Base-by-base conservation (phyloP, 2,888 invertebrate species). In the Drosophila glabriapex region DNA sequence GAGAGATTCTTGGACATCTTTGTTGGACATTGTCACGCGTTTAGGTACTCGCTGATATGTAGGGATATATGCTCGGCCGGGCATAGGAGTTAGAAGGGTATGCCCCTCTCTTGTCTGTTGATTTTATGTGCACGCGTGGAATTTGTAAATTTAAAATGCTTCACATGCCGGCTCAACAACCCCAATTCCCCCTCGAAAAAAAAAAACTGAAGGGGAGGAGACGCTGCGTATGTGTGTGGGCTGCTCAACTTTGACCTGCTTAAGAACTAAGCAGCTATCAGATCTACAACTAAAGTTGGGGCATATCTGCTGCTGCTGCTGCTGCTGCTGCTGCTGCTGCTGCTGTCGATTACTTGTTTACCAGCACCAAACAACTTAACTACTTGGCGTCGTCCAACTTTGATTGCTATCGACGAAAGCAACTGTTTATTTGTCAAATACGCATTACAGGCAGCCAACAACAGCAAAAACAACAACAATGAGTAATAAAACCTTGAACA, bases 121-220 rank as follows among this genome's bases (percentile, higher is more conserved):
- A 79, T 78, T 89, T 85, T 84, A 81, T 88, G 81, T 82, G 77
- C 78, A 78, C 87, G 86, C 83, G 67, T 70, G 89, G 91, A 91
- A 90, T 90, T 91, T 90, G 88, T 90, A 91, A 90, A 89, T 89
- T 91, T 90, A 80, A 89, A 89, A 90, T 91, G 83, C 90, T 79
- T 73, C 68, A 73, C 75, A 85, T 82, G 71, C 82, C 82, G 56
- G 39, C 33, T 33, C 35, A 41, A 33, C 63, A 43, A 33, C 35
- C 25, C 22, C 28, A 46, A 28, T 0, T 14, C 14, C 43, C 29
- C 10, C 14, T 1, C 33, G 25, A n/a, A 9, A 4, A 41, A 37
- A 33, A 2, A 5, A 33, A 5, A 14, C 2, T 0, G 5, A 54
- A 16, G 9, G 10, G 37, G 3, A 25, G 19, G 53, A n/a, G n/a